Evolutionary conservation across 2,797 vertebrate species (phyloP), one percentile per base, ranked within the genome.

Genomic region (Lindbergichthys nudifrons): DNA sequence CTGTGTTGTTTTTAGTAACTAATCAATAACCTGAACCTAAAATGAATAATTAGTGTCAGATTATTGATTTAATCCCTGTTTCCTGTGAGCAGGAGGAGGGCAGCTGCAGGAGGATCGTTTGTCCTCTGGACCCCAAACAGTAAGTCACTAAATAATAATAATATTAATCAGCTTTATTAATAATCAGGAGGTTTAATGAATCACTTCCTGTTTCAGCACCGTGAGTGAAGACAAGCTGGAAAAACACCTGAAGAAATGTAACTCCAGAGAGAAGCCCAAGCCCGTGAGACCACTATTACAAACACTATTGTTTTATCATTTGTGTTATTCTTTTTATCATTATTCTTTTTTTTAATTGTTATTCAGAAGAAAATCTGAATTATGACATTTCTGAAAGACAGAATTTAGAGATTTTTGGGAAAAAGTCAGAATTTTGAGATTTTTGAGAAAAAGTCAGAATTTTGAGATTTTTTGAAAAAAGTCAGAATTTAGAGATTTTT

Each of bases 91-190:
- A 89, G 93, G 92, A 96, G 92, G 91, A 93, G 65, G 94, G 94
- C 81, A 88, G 79, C 54, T 69, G 94, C 68, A 96, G 92, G 85
- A 94, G 97, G 92, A 96, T 98, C 26, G 81, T 92, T 0, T 99
- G 98, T 80, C 98, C 98, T 53, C 92, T 99, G 78, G 98, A 99
- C 89, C 96, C 97, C 16, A 99, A 98, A 89, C 97, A 99, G 97
- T 99, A 90, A 97, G 97, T 93, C 32, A 9, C 10, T 19, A 6
- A 13, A 36, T 36, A 36, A 7, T 36, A 36, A 36, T 36, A 36
- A 36, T 2, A 36, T 36, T 36, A 36, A 9, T 36, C 32, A 36
- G 32, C 32, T 36, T 36, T 36, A 9, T 36, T 36, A 36, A 2
- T 36, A 2, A 36, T 36, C 7, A 36, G 32, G 32, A 36, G 32